These are phyloP conservation scores for Apteryx owenii DNA, from an alignment of 2,113 vertebrate species.

Conservation along the genomic window DNA sequence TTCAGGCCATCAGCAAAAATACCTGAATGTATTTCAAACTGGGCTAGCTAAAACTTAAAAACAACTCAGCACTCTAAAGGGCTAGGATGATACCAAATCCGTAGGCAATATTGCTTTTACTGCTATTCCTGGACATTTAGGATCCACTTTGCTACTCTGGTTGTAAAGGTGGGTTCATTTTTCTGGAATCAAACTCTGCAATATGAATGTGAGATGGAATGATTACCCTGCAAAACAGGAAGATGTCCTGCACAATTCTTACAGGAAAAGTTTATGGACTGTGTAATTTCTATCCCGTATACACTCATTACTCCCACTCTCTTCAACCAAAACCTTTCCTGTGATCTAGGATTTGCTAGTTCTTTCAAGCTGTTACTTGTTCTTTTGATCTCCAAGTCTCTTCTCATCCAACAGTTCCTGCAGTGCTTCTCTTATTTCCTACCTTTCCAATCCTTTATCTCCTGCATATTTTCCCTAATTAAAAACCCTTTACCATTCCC, in stretches of 20 bases:
- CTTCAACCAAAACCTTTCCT: accelerated
- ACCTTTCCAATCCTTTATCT: neutral
- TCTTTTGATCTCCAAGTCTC: neutral
- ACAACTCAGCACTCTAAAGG: neutral
- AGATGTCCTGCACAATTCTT: neutral
- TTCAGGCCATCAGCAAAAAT: neutral
- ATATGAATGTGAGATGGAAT: neutral
- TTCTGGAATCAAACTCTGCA: neutral
- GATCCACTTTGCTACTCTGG: neutral
- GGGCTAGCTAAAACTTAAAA: neutral
- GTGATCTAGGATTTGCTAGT: neutral
- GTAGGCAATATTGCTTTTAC: neutral
- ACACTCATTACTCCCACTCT: neutral
- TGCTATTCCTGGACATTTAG: neutral
- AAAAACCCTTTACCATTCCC: neutral
- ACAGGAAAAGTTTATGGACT: neutral
- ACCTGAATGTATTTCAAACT: neutral
- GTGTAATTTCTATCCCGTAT: neutral
- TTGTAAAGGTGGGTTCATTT: neutral
- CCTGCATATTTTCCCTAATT: neutral
- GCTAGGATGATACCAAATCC: neutral
- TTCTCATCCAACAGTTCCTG: neutral
- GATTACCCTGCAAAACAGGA: neutral
- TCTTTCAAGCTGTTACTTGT: neutral
- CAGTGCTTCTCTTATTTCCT: neutral